Evolutionary conservation across 2,797 vertebrate species (phyloP).

Genomic region (Thaleichthys pacificus): DNA sequence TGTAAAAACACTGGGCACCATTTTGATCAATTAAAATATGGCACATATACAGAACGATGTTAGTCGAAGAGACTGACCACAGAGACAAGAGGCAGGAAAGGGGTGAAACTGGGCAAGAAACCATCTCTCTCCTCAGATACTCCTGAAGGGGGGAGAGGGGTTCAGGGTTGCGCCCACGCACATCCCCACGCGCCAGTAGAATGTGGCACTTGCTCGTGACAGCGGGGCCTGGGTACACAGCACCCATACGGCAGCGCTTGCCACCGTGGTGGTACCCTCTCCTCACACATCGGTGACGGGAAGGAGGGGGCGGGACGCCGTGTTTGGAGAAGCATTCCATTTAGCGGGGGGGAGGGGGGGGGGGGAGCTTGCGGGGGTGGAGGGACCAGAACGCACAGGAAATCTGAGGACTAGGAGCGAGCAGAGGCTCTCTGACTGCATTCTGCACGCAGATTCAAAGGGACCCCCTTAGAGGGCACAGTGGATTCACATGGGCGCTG

Average conservation of each 20-base stretch:
- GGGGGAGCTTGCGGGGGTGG: not conserved
- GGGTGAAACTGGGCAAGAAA: not conserved
- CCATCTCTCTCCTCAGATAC: conserved; percentile 6
- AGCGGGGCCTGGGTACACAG: conserved; percentile 41
- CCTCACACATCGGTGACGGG: conserved; percentile 31
- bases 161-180: conserved; percentile 11
- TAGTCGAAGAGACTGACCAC: too few species aligned
- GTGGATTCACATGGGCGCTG: not conserved
- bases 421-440: not conserved
- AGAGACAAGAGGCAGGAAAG: too few species aligned
- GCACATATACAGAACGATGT: too few species aligned
- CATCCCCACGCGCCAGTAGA: conserved; percentile 30
- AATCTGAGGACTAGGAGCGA: not conserved
- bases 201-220: conserved; percentile 43
- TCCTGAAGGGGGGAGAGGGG: not conserved
- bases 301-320: not conserved
- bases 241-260: conserved; percentile 40
- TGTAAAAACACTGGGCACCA: too few species aligned
- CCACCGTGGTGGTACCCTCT: conserved; percentile 37
- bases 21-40: not conserved
- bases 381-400: not conserved
- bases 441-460: conserved; percentile 3
- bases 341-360: not conserved
- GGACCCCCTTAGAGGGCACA: not conserved
- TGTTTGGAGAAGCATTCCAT: conserved; percentile 25